Percentiles rank a stretch among this genome's conserved stretches.
These are phyloP conservation scores for Frankliniella fusca DNA, from an alignment of 2,888 invertebrate species.

Conservation along the genomic window DNA sequence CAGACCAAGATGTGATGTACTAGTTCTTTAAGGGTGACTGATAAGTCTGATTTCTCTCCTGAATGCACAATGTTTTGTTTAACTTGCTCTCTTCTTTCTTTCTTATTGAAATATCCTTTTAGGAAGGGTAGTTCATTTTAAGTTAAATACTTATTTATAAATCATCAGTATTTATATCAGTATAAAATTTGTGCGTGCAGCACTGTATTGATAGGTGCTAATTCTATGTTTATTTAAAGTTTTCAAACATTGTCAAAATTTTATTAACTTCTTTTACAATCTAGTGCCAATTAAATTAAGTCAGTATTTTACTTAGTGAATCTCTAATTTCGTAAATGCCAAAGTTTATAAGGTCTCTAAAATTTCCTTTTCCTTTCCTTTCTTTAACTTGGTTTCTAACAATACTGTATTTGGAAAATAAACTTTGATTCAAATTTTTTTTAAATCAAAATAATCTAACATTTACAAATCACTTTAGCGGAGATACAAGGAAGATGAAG, in stretches of 20 bases:
- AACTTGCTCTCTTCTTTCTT: background rate
- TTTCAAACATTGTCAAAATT: too few relatives aligned
- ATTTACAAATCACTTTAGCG: background rate
- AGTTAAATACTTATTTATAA: too few relatives aligned
- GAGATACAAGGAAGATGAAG: background rate
- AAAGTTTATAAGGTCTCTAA: background rate
- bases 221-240: too few relatives aligned
- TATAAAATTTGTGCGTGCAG: too few relatives aligned
- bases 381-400: background rate
- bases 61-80: background rate
- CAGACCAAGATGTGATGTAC: too few relatives aligned
- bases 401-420: too few relatives aligned
- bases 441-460: too few relatives aligned
- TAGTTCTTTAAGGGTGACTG: background rate
- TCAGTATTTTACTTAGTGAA: background rate
- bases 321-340: background rate
- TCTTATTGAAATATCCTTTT: background rate
- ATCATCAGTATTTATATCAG: too few relatives aligned
- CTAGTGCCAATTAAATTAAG: background rate
- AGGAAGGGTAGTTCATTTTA: too few relatives aligned
- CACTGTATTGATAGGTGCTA: too few relatives aligned
- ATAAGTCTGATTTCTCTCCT: constrained; percentile 2
- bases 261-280: too few relatives aligned
- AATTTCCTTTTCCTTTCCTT: background rate
- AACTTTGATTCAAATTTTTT: too few relatives aligned